Conservation (phyloP, 2,113 vertebrate genomes). For the Tringa solitaria region DNA sequence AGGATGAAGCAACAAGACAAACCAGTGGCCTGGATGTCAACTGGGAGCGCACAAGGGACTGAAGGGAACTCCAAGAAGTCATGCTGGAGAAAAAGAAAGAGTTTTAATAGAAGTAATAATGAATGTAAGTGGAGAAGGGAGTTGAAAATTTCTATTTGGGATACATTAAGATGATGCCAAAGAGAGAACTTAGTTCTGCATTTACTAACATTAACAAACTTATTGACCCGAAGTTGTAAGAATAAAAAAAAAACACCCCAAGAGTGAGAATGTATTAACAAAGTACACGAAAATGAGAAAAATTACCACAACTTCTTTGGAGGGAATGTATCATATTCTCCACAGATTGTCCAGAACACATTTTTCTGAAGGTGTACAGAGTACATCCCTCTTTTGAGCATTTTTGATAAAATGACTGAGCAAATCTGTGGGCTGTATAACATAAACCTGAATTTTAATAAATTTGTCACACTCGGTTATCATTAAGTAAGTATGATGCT, state of each 20-base stretch:
- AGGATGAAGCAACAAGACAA: background rate
- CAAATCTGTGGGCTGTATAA: background rate
- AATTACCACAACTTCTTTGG: background rate
- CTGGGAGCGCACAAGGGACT: background rate
- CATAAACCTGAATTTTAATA: background rate
- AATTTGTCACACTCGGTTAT: background rate
- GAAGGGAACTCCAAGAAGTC: background rate
- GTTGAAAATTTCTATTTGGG: background rate
- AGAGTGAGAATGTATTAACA: background rate
- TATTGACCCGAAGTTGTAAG: background rate
- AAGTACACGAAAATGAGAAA: background rate
- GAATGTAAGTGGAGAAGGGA: background rate
- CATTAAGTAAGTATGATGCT: background rate
- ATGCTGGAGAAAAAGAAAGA: background rate
- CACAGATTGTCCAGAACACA: background rate
- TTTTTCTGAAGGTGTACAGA: background rate
- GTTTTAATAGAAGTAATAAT: background rate
- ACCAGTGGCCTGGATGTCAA: background rate
- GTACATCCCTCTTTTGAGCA: background rate
- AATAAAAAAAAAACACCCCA: background rate
- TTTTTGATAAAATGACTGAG: background rate
- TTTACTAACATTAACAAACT: background rate
- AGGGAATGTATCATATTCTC: background rate
- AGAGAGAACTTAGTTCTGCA: background rate
- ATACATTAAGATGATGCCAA: background rate